These are phyloP conservation scores for Graphium colonna DNA, from an alignment of 2,888 invertebrate species.

Conservation along the genomic window DNA sequence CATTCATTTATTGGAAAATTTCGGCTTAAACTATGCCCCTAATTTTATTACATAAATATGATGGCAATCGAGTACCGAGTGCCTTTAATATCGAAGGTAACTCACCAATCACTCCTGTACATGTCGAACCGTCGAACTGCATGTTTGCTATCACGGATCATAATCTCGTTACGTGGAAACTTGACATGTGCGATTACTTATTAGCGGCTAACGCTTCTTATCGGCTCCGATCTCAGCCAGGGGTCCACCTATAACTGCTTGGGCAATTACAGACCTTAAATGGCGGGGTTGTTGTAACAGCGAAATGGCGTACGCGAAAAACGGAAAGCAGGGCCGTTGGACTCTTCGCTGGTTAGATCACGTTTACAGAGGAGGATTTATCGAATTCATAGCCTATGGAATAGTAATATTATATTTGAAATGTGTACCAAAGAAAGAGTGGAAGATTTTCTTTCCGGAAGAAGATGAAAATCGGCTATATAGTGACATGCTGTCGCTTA, in stretches of 20 bases:
- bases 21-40: too few relatives aligned
- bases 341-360: slow-evolving; percentile 27
- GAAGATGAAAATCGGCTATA: too few relatives aligned
- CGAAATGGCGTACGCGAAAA: slow-evolving; percentile 28
- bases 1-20: too few relatives aligned
- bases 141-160: not conserved
- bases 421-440: not conserved
- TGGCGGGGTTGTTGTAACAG: slow-evolving; percentile 23
- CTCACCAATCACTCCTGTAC: too few relatives aligned
- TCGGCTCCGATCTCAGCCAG: not conserved
- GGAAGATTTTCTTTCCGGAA: too few relatives aligned
- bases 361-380: slow-evolving; percentile 24
- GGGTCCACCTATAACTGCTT: slow-evolving; percentile 25
- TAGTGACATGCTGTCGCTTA: too few relatives aligned
- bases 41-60: too few relatives aligned
- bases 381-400: not conserved
- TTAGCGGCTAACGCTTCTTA: slow-evolving; percentile 11
- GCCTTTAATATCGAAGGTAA: too few relatives aligned
- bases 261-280: slow-evolving; percentile 31
- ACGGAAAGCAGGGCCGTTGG: slow-evolving; percentile 33
- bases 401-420: not conserved
- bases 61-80: too few relatives aligned
- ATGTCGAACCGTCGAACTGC: not conserved
- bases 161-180: not conserved
- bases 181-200: slow-evolving; percentile 12